A percentile compares a stretch with the other conserved stretches of the same genome.
Evolutionary conservation across 2,113 vertebrate species (phyloP).

Genomic region (Pteropus alecto): DNA sequence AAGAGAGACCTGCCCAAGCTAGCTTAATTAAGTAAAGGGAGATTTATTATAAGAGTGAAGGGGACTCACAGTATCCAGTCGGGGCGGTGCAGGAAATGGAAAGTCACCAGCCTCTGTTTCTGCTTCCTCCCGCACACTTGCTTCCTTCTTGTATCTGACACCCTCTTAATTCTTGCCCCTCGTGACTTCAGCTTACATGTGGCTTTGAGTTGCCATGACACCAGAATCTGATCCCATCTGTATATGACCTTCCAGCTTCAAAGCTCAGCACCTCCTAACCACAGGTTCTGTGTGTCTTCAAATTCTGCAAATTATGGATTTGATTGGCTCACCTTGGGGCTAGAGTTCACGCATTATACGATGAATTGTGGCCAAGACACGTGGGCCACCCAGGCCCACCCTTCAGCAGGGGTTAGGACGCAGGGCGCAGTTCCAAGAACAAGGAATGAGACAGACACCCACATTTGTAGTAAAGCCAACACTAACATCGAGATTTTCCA

Average conservation of each 20-base stretch:
- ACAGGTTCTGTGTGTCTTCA: neutral
- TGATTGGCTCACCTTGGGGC: neutral
- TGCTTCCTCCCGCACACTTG: neutral
- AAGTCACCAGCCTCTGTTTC: neutral
- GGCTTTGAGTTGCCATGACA: neutral
- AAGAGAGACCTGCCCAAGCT: neutral
- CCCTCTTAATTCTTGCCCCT: neutral
- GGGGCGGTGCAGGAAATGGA: neutral
- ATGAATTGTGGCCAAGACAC: neutral
- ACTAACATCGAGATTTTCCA: neutral
- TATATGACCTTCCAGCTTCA: neutral
- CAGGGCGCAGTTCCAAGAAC: neutral
- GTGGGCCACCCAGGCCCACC: no score
- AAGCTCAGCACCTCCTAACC: neutral
- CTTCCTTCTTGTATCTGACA: neutral
- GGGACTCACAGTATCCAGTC: neutral
- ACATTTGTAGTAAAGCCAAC: neutral
- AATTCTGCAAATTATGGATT: neutral
- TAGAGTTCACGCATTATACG: neutral
- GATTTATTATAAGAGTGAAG: neutral
- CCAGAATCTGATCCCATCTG: neutral
- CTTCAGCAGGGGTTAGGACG: neutral
- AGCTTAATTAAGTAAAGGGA: conserved; percentile 9
- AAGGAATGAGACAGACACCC: neutral
- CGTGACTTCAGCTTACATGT: neutral